phyloP scores from a whole-genome alignment of 2,888 invertebrate species.

The Trichacis sp. region DNA sequence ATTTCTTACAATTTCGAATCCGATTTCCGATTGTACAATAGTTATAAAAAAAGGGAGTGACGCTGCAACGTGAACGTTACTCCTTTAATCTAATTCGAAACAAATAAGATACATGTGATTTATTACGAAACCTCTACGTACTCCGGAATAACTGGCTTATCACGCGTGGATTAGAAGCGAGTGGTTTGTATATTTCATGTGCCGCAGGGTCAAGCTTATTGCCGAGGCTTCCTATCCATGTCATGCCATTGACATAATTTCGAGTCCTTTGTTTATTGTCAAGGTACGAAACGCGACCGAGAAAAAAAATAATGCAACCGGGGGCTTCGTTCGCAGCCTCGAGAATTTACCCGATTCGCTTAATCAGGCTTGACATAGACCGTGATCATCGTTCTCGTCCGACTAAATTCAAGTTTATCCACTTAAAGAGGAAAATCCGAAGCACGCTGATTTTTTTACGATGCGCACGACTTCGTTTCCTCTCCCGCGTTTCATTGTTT shows the following conservation, averaged over 20 bases:
- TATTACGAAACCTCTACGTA: constrained; percentile 26
- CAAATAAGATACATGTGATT: constrained; percentile 4
- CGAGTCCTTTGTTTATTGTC: not conserved
- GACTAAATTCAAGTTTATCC: not conserved
- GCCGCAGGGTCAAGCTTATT: constrained; percentile 30
- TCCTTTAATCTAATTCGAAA: not conserved
- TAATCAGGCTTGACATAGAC: not conserved
- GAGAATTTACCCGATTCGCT: not conserved
- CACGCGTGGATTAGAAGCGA: constrained; percentile 22
- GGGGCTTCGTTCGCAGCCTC: not conserved
- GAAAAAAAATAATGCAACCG: not conserved
- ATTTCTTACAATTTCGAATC: no score
- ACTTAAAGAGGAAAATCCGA: not conserved
- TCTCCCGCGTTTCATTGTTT: not conserved
- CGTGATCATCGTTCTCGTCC: not conserved
- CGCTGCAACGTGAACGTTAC: no score
- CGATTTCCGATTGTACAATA: no score
- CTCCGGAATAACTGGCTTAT: constrained; percentile 31
- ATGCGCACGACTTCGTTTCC: not conserved
- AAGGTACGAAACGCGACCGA: not conserved
- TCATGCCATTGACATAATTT: constrained; percentile 36
- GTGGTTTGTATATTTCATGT: constrained; percentile 11
- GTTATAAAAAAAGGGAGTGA: no score
- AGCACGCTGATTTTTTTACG: not conserved
- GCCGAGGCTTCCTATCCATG: constrained; percentile 31